phyloP scores from a whole-genome alignment of 2,113 vertebrate species.

The Tretioscincus oriximinensis region DNA sequence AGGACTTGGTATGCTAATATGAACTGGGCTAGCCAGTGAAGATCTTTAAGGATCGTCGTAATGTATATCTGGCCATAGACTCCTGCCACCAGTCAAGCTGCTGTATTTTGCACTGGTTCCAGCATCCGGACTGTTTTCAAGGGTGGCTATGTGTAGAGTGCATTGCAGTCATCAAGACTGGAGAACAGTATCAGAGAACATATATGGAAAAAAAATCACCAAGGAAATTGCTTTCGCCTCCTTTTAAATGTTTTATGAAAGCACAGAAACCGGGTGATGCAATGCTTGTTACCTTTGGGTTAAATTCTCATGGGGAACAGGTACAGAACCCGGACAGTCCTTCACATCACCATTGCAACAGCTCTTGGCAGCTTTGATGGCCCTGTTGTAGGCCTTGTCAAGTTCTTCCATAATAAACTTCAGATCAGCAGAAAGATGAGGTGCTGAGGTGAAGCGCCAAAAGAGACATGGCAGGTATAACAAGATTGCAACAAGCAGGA shows the following conservation, averaged over 20 bases:
- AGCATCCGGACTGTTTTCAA: too few relatives aligned
- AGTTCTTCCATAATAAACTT: constrained; percentile 96
- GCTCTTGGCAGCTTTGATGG: constrained; percentile 85
- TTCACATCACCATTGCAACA: constrained; percentile 66
- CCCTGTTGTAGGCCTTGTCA: constrained; percentile 91
- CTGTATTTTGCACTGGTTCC: too few relatives aligned
- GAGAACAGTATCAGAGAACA: too few relatives aligned
- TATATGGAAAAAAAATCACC: too few relatives aligned
- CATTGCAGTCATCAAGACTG: too few relatives aligned
- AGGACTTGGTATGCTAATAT: too few relatives aligned
- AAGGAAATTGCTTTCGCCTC: too few relatives aligned
- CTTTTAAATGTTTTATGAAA: background rate
- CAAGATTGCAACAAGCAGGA: constrained; percentile 85
- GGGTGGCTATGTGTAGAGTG: too few relatives aligned
- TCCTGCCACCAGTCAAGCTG: too few relatives aligned
- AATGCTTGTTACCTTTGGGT: constrained; percentile 68
- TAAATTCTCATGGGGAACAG: constrained; percentile 54
- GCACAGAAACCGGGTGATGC: background rate
- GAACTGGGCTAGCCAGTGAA: too few relatives aligned
- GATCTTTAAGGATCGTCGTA: too few relatives aligned
- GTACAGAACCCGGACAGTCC: constrained; percentile 51
- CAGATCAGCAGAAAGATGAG: constrained; percentile 90
- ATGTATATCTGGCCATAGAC: too few relatives aligned
- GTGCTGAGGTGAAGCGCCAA: constrained; percentile 88
- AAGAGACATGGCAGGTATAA: constrained; percentile 87